Conservation (phyloP, 2,888 invertebrate genomes). For the Netelia fuscicornis region DNA sequence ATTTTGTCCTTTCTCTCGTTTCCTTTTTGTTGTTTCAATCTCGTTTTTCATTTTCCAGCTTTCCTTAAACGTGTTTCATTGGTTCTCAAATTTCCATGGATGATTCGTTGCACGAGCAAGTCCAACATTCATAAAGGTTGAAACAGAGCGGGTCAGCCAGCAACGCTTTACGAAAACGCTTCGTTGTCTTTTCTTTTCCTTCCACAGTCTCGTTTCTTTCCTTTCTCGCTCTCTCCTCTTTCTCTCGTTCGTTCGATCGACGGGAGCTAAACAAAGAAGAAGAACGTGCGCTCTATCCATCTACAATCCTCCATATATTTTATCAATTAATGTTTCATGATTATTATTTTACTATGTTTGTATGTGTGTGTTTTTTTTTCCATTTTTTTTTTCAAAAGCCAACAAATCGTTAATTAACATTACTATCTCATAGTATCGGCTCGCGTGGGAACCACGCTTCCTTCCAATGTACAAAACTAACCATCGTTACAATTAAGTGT, state of each 20-base stretch:
- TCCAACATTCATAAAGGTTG: slow-evolving; percentile 36
- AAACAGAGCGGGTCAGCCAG: slow-evolving; percentile 62
- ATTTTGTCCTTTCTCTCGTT: not conserved
- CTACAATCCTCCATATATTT: slow-evolving; percentile 48
- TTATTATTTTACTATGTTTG: slow-evolving; percentile 35
- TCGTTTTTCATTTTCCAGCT: not conserved
- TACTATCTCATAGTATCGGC: slow-evolving; percentile 66
- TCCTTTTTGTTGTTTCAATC: slow-evolving; percentile 1
- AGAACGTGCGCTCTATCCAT: slow-evolving; percentile 47
- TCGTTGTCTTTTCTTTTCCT: slow-evolving; percentile 51
- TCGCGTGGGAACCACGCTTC: slow-evolving; percentile 54
- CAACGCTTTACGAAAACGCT: slow-evolving; percentile 52
- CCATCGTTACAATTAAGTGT: slow-evolving; percentile 63
- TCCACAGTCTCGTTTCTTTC: not conserved
- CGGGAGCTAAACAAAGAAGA: slow-evolving; percentile 44
- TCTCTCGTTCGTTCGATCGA: slow-evolving; percentile 29
- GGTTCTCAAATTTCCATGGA: slow-evolving; percentile 15
- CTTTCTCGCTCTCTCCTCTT: not conserved
- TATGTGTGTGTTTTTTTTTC: slow-evolving; percentile 20
- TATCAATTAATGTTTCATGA: slow-evolving; percentile 31
- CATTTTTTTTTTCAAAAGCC: slow-evolving; percentile 60
- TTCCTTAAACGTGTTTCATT: not conserved
- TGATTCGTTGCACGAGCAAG: slow-evolving; percentile 47
- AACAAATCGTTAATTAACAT: slow-evolving; percentile 70
- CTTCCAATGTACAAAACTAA: slow-evolving; percentile 70